Conservation (phyloP, 2,113 vertebrate genomes). For the Orycteropus afer region DNA sequence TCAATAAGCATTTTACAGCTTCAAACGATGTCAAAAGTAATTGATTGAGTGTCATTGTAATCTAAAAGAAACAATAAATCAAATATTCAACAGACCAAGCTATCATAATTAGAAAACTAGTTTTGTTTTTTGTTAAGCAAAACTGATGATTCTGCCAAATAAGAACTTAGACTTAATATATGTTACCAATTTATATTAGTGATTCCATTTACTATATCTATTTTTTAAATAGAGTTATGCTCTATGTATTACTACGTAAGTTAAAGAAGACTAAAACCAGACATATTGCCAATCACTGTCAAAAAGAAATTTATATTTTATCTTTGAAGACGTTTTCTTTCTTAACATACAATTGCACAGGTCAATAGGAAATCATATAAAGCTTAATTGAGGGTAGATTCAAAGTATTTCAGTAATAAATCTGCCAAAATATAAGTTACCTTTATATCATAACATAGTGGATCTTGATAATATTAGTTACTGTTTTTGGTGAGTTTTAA, state of each 20-base stretch:
- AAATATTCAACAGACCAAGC: slow-evolving; percentile 55
- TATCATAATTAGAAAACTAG: slow-evolving; percentile 60
- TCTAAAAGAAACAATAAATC: slow-evolving; percentile 61
- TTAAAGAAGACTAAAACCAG: background rate
- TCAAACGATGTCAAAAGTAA: slow-evolving; percentile 59
- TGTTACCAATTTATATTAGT: background rate
- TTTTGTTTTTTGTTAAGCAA: background rate
- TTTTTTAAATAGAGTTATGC: slow-evolving; percentile 28
- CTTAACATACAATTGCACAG: background rate
- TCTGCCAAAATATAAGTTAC: background rate
- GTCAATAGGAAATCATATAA: background rate
- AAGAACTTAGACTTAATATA: slow-evolving; percentile 36
- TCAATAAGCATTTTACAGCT: slow-evolving; percentile 54
- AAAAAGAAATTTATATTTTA: background rate
- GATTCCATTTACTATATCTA: background rate
- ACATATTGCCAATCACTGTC: background rate
- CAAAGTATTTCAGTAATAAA: background rate
- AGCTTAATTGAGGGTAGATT: background rate
- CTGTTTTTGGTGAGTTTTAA: slow-evolving; percentile 32
- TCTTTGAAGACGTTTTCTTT: background rate
- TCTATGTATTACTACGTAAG: background rate
- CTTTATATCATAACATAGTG: background rate
- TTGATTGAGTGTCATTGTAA: slow-evolving; percentile 27
- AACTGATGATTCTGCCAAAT: slow-evolving; percentile 52
- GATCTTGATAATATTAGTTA: background rate